A percentile compares a stretch with the other conserved stretches of the same genome.
Conservation (phyloP, 2,888 invertebrate species). For the Amphipyra tragopoginis region DNA sequence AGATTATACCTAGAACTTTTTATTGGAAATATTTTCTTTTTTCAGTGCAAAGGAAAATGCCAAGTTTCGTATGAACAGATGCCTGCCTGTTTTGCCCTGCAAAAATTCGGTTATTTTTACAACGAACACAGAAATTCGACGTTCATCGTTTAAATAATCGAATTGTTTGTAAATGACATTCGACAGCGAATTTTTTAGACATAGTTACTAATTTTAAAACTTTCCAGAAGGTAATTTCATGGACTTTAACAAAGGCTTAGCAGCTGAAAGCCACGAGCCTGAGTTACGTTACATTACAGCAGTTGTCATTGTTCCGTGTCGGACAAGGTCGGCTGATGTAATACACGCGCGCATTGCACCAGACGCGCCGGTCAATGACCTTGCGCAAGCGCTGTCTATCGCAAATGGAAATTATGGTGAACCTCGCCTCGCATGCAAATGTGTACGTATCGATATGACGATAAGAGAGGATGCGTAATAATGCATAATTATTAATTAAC, state of each 20-base stretch:
- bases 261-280: constrained; percentile 58
- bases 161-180: no score
- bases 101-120: no score
- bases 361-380: constrained; percentile 84
- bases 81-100: no score
- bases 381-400: constrained; percentile 74
- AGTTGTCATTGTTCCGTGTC: constrained; percentile 83
- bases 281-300: constrained; percentile 55
- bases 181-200: not conserved
- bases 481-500: no score
- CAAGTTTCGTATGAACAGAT: no score
- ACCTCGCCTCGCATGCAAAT: constrained; percentile 62
- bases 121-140: no score
- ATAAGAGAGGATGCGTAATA: no score
- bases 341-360: constrained; percentile 76
- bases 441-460: not conserved
- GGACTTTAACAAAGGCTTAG: constrained; percentile 21
- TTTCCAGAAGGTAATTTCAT: constrained; percentile 26
- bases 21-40: no score
- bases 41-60: no score
- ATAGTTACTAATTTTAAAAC: not conserved
- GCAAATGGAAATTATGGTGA: constrained; percentile 66
- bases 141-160: no score
- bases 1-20: no score
- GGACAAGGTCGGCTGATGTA: constrained; percentile 86